Conservation (phyloP, 1,140 invertebrate genomes). For the Episyrphus balteatus region DNA sequence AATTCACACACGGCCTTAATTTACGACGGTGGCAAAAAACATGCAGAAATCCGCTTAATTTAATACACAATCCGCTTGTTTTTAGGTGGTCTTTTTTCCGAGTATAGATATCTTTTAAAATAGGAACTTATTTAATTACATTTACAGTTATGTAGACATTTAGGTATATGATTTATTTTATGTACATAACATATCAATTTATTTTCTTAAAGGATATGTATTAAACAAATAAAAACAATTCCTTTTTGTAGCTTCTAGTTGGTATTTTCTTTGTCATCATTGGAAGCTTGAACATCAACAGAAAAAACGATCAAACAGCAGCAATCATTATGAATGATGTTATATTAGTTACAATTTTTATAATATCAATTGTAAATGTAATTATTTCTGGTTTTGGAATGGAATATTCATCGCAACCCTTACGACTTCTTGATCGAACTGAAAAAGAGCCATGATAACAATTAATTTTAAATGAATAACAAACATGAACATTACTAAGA, state of each 20-base stretch:
- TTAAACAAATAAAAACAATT: background rate
- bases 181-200: too few species aligned
- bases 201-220: too few species aligned
- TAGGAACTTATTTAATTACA: too few species aligned
- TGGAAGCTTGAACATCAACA: constrained; percentile 68
- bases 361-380: constrained; percentile 67
- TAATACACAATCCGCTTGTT: too few species aligned
- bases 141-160: too few species aligned
- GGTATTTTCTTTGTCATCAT: constrained; percentile 68
- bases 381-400: constrained; percentile 73
- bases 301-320: constrained; percentile 52
- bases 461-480: background rate
- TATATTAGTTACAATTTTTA: constrained; percentile 64
- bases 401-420: constrained; percentile 55
- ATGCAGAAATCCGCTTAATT: too few species aligned
- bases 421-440: constrained; percentile 17
- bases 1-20: too few species aligned
- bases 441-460: background rate
- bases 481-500: background rate
- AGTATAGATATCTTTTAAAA: too few species aligned
- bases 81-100: too few species aligned
- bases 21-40: too few species aligned
- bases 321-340: constrained; percentile 67
- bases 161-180: too few species aligned
- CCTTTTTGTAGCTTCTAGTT: constrained; percentile 53